phyloP scores from a whole-genome alignment of 1,140 invertebrate genomes.

The Drosophila kanapiae region DNA sequence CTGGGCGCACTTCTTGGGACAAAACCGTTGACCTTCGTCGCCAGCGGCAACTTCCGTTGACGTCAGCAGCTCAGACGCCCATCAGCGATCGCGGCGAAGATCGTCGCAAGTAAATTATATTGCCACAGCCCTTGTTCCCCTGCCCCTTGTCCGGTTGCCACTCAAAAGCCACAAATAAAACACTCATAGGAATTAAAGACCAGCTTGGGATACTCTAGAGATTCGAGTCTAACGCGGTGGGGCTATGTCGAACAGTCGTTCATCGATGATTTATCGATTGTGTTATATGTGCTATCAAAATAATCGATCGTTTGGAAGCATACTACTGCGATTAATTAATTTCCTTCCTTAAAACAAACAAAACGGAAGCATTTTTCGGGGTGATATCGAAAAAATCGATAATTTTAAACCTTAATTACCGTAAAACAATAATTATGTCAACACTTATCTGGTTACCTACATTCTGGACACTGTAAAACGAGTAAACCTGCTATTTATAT shows the following conservation, averaged over 20 bases:
- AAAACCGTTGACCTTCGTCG: slow-evolving; percentile 38
- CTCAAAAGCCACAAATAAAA: slow-evolving; percentile 47
- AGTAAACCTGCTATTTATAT: background rate
- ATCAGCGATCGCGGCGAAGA: slow-evolving; percentile 62
- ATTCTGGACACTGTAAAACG: background rate
- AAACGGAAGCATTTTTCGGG: no score
- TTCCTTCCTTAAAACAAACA: no score
- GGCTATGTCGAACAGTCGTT: background rate
- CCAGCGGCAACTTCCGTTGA: slow-evolving; percentile 71
- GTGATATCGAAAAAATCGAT: no score
- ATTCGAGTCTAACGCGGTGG: no score
- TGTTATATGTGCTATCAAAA: background rate
- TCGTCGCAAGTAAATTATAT: slow-evolving; percentile 76
- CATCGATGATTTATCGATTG: background rate
- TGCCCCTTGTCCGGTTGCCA: background rate
- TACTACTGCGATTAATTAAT: no score
- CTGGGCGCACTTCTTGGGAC: slow-evolving; percentile 31
- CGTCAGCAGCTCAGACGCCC: slow-evolving; percentile 58
- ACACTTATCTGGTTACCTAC: background rate
- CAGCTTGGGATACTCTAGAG: slow-evolving; percentile 13
- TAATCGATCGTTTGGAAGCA: no score
- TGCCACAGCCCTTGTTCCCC: slow-evolving; percentile 27
- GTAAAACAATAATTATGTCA: background rate
- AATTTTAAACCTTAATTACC: background rate
- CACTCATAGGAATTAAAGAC: slow-evolving; percentile 18